Percentiles rank a stretch among this genome's conserved stretches.
phyloP scores from a whole-genome alignment of 2,797 vertebrate genomes.

The Aselliscus stoliczkanus region DNA sequence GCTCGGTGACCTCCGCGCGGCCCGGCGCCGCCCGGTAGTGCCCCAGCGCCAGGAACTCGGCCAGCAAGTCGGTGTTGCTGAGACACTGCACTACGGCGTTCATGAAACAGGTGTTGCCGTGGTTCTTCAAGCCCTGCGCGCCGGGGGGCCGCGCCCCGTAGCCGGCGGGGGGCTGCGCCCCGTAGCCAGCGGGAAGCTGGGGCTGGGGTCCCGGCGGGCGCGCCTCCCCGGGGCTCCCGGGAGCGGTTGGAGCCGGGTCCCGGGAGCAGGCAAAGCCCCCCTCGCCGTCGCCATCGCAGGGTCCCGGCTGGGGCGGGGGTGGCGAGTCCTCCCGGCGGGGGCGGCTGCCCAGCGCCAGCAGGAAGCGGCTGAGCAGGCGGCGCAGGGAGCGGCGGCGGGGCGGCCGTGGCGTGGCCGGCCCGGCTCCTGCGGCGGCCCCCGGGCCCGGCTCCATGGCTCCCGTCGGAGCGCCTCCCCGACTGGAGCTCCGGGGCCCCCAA shows the following conservation, averaged over 20 bases:
- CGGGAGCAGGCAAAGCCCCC: constrained; percentile 64
- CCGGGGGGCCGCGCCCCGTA: constrained; percentile 86
- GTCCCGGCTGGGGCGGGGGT: background rate
- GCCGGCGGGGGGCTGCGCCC: constrained; percentile 72
- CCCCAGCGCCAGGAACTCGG: constrained; percentile 91
- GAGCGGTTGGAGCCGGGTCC: background rate
- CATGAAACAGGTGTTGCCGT: constrained; percentile 98
- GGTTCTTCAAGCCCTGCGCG: constrained; percentile 93
- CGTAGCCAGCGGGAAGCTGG: constrained; percentile 70
- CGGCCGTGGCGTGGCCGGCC: constrained; percentile 71
- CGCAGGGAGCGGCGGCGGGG: constrained; percentile 69
- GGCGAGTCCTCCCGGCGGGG: constrained; percentile 57
- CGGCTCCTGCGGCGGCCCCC: background rate
- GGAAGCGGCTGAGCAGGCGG: constrained; percentile 68
- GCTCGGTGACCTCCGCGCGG: constrained; percentile 89
- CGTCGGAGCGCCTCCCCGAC: constrained; percentile 51
- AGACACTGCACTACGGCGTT: constrained; percentile 97
- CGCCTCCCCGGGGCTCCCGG: constrained; percentile 45
- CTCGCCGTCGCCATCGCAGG: constrained; percentile 53
- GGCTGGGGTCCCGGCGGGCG: constrained; percentile 37
- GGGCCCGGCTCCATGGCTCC: constrained; percentile 59
- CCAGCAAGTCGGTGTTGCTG: constrained; percentile 95
- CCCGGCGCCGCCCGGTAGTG: constrained; percentile 79
- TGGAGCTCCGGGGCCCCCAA: background rate
- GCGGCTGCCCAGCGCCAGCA: constrained; percentile 65